These are phyloP conservation scores for Spisula solida DNA, from an alignment of 2,888 invertebrate genomes.

Conservation along the genomic window DNA sequence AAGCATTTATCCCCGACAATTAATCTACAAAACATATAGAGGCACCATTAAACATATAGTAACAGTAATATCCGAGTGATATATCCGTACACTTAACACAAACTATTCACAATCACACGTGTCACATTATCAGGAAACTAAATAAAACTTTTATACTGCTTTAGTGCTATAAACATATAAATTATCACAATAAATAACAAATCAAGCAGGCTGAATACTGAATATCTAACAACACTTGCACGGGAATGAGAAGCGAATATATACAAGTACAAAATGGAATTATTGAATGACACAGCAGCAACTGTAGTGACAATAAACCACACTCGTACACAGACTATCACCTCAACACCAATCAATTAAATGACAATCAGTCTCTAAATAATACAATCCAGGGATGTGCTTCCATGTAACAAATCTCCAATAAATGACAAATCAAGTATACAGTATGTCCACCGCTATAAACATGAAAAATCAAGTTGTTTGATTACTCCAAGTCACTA, in stretches of 20 bases:
- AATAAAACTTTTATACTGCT: not conserved
- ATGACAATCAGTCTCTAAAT: not conserved
- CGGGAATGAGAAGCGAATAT: no score
- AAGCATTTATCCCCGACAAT: not conserved
- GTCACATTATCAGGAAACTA: not conserved
- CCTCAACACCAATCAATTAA: not conserved
- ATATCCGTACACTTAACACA: not conserved
- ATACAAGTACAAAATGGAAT: not conserved
- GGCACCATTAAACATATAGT: no score
- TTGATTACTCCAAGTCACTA: no score
- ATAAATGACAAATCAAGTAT: not conserved
- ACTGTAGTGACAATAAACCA: not conserved
- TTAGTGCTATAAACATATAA: not conserved
- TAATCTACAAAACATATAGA: not conserved
- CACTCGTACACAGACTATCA: not conserved
- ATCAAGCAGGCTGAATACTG: not conserved
- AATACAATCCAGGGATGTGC: not conserved
- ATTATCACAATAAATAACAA: not conserved
- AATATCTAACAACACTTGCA: not conserved
- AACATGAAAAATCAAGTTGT: no score
- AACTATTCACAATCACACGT: not conserved
- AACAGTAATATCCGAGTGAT: not conserved
- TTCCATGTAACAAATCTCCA: not conserved
- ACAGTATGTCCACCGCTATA: no score
- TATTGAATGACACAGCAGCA: not conserved